Evolutionary conservation across 2,888 invertebrate genomes (phyloP), one percentile per base, ranked within the genome.

Genomic region (Andricus curvator): DNA sequence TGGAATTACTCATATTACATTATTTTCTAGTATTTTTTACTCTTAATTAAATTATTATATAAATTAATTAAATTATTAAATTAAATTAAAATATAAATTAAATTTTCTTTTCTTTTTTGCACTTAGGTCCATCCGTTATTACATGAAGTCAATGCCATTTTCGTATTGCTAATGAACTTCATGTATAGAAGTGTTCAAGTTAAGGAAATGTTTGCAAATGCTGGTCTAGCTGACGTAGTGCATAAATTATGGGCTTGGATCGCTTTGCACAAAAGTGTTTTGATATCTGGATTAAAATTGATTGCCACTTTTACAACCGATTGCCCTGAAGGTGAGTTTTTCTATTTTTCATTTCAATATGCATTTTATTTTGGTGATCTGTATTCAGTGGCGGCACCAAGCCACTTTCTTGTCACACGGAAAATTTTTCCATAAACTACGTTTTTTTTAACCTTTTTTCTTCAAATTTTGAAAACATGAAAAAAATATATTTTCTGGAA

Each of bases 191-290:
- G 94, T 87, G 85, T 87, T 2, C 81, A 92, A 0, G 94, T 95
- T 0, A 96, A 96, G 88, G 93, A 93, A 29, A 91, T 92, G 51
- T 94, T 95, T 44, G 94, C 94, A 0, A 93, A 94, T 37, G 92
- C 94, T 62, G 94, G 94, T 78, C 89, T 96, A 44, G 94, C 95
- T 0, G 94, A 95, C 83, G 93, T 95, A 0, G 88, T 96, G 17
- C 95, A 95, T 88, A 95, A 95, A 85, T 92, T 96, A 85, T 96
- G 96, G 96, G 93, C 94, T 4, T 96, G 96, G 96, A 94, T 95
- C 86, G 94, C 94, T 88, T 93, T 95, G 86, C 94, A 94, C 37
- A 94, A 94, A 77, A 92, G 91, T 74, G 91, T 95, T 64, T 88
- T 95, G 6, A 92, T 93, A 2, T 94, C 94, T 25, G 93, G 94